Evolutionary conservation across 2,888 invertebrate genomes (phyloP).

Genomic region (Ophion ventricosus): DNA sequence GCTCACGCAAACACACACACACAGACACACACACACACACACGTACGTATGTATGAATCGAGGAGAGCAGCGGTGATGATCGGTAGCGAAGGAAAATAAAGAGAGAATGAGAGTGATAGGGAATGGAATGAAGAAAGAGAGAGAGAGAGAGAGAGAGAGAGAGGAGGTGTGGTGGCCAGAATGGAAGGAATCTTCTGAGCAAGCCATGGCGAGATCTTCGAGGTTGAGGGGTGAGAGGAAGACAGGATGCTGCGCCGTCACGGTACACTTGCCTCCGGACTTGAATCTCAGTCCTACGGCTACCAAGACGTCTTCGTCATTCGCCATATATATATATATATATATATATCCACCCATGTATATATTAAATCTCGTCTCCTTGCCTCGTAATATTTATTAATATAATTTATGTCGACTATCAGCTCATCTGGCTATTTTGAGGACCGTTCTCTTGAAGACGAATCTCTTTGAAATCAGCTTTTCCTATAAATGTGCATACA

Average conservation of each 20-base stretch:
- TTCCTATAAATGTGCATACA: background rate
- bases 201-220: conserved; percentile 63
- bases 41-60: conserved; percentile 58
- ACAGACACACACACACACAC: background rate
- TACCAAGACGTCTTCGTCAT: conserved; percentile 64
- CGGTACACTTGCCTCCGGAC: conserved; percentile 73
- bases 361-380: conserved; percentile 10
- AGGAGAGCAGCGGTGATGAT: conserved; percentile 59
- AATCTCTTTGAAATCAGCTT: background rate
- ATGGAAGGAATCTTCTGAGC: conserved; percentile 41
- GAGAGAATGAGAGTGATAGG: conserved; percentile 43
- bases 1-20: background rate
- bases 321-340: conserved; percentile 49
- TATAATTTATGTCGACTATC: background rate
- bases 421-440: background rate
- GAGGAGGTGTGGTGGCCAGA: conserved; percentile 16
- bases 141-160: conserved; percentile 41
- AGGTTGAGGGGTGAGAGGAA: conserved; percentile 71
- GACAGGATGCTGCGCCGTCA: conserved; percentile 81
- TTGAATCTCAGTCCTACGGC: conserved; percentile 69
- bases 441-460: background rate
- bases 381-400: conserved; percentile 42
- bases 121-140: conserved; percentile 49
- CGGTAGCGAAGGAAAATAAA: conserved; percentile 47
- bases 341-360: background rate